A percentile compares a stretch with the other conserved stretches of the same genome.
These are phyloP conservation scores for Berghia stephanieae DNA, from an alignment of 1,140 invertebrate species.

Conservation along the genomic window DNA sequence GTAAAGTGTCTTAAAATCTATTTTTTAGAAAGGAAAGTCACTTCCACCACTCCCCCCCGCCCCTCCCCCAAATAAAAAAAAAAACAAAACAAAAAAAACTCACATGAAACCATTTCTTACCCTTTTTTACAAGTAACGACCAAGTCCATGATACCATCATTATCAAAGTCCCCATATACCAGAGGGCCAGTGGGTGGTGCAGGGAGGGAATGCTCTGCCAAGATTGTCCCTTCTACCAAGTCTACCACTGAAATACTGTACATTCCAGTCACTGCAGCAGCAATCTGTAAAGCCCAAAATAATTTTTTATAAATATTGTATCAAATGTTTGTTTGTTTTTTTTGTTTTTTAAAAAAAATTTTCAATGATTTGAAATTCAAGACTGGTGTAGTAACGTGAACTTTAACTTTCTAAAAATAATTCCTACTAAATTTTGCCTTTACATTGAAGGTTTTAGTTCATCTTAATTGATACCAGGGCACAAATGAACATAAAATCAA, in stretches of 20 bases:
- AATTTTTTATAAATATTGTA: no score
- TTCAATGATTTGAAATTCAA: no score
- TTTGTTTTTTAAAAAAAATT: no score
- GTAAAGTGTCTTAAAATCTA: not conserved
- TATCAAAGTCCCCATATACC: conserved; percentile 58
- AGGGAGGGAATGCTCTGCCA: conserved; percentile 50
- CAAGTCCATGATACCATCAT: conserved; percentile 52
- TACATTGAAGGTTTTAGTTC: no score
- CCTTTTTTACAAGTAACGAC: conserved; percentile 53
- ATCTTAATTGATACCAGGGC: no score
- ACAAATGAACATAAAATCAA: no score
- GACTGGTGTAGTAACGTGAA: no score
- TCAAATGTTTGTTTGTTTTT: no score
- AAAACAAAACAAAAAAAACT: not conserved
- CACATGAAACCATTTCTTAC: conserved; percentile 30
- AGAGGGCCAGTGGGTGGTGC: conserved; percentile 45
- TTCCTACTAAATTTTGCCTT: no score
- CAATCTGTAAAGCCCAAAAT: no score
- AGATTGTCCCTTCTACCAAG: conserved; percentile 43
- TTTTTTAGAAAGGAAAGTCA: not conserved
- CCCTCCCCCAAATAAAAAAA: not conserved
- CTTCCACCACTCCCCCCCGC: not conserved
- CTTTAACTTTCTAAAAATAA: no score
- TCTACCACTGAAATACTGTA: conserved; percentile 46
- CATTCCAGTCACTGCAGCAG: conserved; percentile 41